These are phyloP conservation scores for Morpho achilles DNA, from an alignment of 2,888 invertebrate species.

Conservation along the genomic window DNA sequence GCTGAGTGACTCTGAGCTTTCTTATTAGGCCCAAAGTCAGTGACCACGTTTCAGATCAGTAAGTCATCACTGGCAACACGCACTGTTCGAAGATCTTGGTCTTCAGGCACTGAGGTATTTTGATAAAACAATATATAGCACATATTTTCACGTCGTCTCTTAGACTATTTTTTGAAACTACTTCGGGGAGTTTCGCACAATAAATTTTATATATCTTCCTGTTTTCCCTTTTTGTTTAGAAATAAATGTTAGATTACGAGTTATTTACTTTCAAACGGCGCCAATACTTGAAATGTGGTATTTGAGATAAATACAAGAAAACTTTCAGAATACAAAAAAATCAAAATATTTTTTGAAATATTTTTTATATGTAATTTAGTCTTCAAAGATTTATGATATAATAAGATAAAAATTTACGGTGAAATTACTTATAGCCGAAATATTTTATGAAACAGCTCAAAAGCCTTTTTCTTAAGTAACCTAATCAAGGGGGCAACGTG, in stretches of 20 bases:
- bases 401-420: conserved; percentile 12
- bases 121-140: no score
- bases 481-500: conserved; percentile 53
- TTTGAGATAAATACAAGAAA: neutral
- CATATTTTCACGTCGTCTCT: neutral
- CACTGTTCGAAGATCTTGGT: no score
- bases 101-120: no score
- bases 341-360: neutral
- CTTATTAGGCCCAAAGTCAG: no score
- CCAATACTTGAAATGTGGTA: neutral
- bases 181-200: conserved; percentile 8
- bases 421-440: conserved; percentile 15
- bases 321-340: no score
- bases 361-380: neutral
- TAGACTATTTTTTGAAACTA: conserved; percentile 3
- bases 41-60: no score
- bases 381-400: neutral
- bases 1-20: no score
- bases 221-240: conserved; percentile 3
- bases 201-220: conserved; percentile 6
- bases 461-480: conserved; percentile 27
- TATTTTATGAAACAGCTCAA: conserved; percentile 20
- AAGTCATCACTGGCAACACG: no score
- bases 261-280: neutral
- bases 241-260: no score